Evolutionary conservation across 1,140 invertebrate species (phyloP), one percentile per base, ranked within the genome.

Genomic region (Calephelis virginiensis): DNA sequence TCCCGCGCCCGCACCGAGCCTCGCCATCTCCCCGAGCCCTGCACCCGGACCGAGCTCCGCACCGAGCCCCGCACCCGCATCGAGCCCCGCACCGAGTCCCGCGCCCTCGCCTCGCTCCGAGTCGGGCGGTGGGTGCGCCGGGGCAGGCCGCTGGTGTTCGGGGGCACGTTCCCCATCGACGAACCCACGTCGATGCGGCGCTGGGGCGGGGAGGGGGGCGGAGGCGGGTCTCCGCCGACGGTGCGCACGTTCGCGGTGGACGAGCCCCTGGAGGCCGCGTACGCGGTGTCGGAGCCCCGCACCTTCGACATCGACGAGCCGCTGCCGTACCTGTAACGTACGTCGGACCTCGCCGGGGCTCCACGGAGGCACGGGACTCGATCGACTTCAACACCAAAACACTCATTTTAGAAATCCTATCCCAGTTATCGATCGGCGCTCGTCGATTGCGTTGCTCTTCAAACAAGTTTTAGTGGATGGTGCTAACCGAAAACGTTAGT

Each of bases 81-180:
- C 43, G 47, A 17, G 60, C 73, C 47, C 83, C 86, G 67, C 92
- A 92, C 40, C 40, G 14, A 6, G n/a, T 68, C 92, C 93, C 75
- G 94, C 40, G 40, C 67, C 60, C 61, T 28, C 59, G 56, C 63
- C 64, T 59, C 56, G 28, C 66, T 76, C 50, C 82, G 86, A 67
- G 47, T 28, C 48, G 6, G 11, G 12, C 40, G 59, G n/a, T n/a
- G 59, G 59, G 38, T 0, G 11, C n/a, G 59, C 66, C 92, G 93
- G 74, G 94, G 94, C n/a, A 14, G 12, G 78, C 94, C 95, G 28
- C 85, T 96, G 0, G 92, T 97, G 48, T 97, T 96, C 80, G 95
- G 95, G 63, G 96, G 96, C 45, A 97, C 96, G 7, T 97, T 94
- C 91, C 95, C 95, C 3, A 96, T 97, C 59, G 96, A 96, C 80